A percentile compares a stretch with the other conserved stretches of the same genome.
These are phyloP conservation scores for Andrena hattorfiana DNA, from an alignment of 2,888 invertebrate species.

Conservation along the genomic window DNA sequence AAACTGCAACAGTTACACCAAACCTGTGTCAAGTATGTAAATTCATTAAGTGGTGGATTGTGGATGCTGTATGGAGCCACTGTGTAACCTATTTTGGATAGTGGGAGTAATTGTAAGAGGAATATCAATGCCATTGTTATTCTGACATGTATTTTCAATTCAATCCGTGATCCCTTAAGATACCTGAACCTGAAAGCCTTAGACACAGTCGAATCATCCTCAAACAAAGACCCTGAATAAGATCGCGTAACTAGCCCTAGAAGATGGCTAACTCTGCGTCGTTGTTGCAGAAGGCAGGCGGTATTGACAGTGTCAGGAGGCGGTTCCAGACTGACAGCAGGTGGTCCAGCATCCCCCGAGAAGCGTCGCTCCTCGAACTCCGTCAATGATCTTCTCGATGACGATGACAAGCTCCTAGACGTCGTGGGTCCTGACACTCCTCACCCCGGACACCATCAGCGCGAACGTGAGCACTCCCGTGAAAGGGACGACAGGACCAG, in stretches of 20 bases:
- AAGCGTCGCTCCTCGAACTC: conserved; percentile 82
- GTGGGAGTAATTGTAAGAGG: neutral
- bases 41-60: too few relatives aligned
- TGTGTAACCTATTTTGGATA: too few relatives aligned
- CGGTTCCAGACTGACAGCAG: conserved; percentile 81
- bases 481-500: conserved; percentile 82
- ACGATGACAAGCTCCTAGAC: conserved; percentile 94
- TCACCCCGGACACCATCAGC: conserved; percentile 86
- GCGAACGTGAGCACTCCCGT: conserved; percentile 81
- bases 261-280: conserved; percentile 82
- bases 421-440: conserved; percentile 96
- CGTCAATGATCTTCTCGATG: conserved; percentile 86
- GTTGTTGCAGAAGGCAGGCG: conserved; percentile 85
- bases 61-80: too few relatives aligned
- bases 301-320: conserved; percentile 84
- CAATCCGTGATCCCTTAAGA: neutral
- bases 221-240: neutral
- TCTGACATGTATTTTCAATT: conserved; percentile 1
- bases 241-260: neutral
- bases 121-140: conserved; percentile 11
- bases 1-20: too few relatives aligned
- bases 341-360: conserved; percentile 83
- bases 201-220: neutral
- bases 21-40: neutral
- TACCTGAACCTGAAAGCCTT: neutral